These are phyloP conservation scores for Spatula clypeata DNA, from an alignment of 2,797 vertebrate genomes.

Conservation along the genomic window DNA sequence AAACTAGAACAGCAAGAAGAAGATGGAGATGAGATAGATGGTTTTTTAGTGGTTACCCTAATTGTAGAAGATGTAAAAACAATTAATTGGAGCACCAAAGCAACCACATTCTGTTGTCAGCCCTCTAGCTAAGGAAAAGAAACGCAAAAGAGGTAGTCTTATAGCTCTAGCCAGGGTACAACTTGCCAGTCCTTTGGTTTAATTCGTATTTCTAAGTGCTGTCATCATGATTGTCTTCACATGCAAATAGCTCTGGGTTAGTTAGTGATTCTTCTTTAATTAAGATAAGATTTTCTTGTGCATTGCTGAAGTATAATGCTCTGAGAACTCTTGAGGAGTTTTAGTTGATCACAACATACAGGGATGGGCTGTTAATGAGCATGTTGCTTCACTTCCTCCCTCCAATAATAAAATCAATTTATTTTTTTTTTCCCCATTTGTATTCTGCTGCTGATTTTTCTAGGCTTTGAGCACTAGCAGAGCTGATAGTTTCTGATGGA, in stretches of 20 bases:
- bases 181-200: background rate
- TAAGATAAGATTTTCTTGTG: background rate
- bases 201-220: background rate
- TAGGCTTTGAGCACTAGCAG: background rate
- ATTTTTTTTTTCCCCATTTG: background rate
- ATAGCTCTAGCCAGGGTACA: background rate
- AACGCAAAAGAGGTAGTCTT: background rate
- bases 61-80: background rate
- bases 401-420: background rate
- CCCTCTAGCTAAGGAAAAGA: background rate
- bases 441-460: conserved; percentile 14
- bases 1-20: conserved; percentile 11
- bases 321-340: background rate
- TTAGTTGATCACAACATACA: background rate
- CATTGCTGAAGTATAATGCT: background rate
- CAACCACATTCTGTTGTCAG: background rate
- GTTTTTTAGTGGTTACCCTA: background rate
- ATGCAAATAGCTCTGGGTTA: background rate
- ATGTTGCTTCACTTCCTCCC: background rate
- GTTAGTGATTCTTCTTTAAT: background rate
- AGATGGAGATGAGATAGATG: background rate
- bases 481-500: background rate
- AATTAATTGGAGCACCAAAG: background rate
- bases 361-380: background rate
- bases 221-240: background rate